phyloP scores from a whole-genome alignment of 2,888 invertebrate genomes.

The Hermodice carunculata region DNA sequence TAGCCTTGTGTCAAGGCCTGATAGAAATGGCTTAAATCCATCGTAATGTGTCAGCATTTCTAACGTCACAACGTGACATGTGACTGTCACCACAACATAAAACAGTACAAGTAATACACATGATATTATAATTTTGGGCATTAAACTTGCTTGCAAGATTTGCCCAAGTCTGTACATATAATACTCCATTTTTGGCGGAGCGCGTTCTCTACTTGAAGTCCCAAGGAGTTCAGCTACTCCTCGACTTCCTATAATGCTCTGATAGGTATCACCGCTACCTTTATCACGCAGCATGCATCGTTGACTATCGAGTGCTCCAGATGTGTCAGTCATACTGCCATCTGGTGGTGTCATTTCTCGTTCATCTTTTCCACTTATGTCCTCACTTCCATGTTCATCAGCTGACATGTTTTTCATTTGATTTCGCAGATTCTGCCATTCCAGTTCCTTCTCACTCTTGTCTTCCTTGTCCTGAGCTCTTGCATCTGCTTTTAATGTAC shows the following conservation, averaged over 20 bases:
- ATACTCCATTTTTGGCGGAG: too few relatives aligned
- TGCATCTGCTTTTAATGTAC: not conserved
- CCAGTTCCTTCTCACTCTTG: conserved; percentile 2
- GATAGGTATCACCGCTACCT: too few relatives aligned
- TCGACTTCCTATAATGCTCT: too few relatives aligned
- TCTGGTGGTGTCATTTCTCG: too few relatives aligned
- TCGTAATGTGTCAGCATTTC: conserved; percentile 19
- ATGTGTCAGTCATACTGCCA: too few relatives aligned
- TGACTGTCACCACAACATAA: conserved; percentile 22
- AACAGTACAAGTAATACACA: conserved; percentile 26
- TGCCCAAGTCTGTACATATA: too few relatives aligned
- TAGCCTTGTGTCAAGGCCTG: conserved; percentile 40
- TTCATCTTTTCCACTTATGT: too few relatives aligned
- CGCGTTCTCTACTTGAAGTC: too few relatives aligned
- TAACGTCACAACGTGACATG: conserved; percentile 14
- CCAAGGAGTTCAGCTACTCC: too few relatives aligned
- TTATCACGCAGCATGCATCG: too few relatives aligned
- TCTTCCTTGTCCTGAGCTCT: not conserved
- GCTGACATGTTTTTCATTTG: conserved; percentile 16
- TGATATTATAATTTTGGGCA: conserved; percentile 34
- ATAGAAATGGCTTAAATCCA: conserved; percentile 29
- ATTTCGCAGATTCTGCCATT: conserved; percentile 18
- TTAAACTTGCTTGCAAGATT: conserved; percentile 20
- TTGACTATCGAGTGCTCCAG: too few relatives aligned
- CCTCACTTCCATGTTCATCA: not conserved